phyloP scores from a whole-genome alignment of 2,888 invertebrate species.

The Anthoptus insignis region DNA sequence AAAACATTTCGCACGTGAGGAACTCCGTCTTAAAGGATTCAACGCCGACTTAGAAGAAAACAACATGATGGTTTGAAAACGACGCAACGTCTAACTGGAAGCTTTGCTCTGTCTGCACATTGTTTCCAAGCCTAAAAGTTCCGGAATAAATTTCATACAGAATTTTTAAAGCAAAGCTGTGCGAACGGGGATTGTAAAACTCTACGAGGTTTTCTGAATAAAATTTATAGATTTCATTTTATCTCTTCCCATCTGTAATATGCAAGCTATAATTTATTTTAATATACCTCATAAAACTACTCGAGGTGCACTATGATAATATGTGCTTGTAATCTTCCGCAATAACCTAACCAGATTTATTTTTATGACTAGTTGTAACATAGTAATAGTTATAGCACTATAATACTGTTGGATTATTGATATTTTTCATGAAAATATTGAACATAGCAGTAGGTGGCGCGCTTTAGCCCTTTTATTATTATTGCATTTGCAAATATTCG shows the following conservation, averaged over 20 bases:
- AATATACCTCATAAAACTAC: slow-evolving; percentile 64
- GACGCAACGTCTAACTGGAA: not conserved
- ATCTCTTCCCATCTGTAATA: not conserved
- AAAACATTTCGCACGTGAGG: slow-evolving; percentile 47
- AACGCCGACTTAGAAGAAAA: slow-evolving; percentile 22
- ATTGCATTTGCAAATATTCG: slow-evolving; percentile 5
- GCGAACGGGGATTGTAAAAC: not conserved
- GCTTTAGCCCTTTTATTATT: no score
- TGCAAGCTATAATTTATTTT: slow-evolving; percentile 15
- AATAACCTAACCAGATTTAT: slow-evolving; percentile 73
- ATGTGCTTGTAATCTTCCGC: slow-evolving; percentile 61
- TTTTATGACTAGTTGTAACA: slow-evolving; percentile 57
- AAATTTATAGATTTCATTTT: not conserved
- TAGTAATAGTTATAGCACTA: no score
- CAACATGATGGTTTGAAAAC: not conserved
- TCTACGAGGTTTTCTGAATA: not conserved
- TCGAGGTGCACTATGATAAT: slow-evolving; percentile 63
- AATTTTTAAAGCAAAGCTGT: not conserved
- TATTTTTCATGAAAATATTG: not conserved
- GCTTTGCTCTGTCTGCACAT: not conserved
- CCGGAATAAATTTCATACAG: not conserved
- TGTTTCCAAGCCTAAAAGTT: not conserved
- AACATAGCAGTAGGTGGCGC: no score
- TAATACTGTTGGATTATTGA: no score
- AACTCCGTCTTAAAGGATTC: slow-evolving; percentile 33